Evolutionary conservation across 2,888 invertebrate genomes (phyloP).

Genomic region (Palloptera scutellata): DNA sequence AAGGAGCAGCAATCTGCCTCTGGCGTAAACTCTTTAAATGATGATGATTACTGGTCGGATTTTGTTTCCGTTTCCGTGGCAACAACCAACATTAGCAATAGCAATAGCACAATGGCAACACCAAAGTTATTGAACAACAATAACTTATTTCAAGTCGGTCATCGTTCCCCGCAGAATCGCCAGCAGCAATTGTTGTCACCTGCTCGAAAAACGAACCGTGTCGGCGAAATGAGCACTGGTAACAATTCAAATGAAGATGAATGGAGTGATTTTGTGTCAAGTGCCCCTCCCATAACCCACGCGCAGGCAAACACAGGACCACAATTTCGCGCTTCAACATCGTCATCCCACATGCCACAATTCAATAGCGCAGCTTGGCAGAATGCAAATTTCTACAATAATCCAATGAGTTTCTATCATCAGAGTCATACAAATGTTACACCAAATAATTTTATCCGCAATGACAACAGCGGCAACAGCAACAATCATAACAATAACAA

Average conservation of each 20-base stretch:
- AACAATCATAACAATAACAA: constrained; percentile 35
- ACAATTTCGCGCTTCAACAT: constrained; percentile 21
- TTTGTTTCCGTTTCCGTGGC: constrained; percentile 64
- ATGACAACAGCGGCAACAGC: constrained; percentile 36
- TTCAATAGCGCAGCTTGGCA: constrained; percentile 63
- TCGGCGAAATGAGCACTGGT: constrained; percentile 8
- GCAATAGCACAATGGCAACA: constrained; percentile 35
- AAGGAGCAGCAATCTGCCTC: constrained; percentile 37
- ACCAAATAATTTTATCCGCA: constrained; percentile 39
- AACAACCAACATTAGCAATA: constrained; percentile 34
- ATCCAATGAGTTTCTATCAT: constrained; percentile 58
- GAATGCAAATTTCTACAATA: constrained; percentile 60
- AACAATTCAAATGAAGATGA: constrained; percentile 63
- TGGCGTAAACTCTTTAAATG: constrained; percentile 32
- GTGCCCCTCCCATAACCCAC: constrained; percentile 57
- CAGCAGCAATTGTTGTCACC: constrained; percentile 30
- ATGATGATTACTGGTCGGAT: constrained; percentile 69
- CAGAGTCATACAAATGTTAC: constrained; percentile 52
- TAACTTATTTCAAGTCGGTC: background rate
- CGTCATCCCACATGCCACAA: constrained; percentile 53
- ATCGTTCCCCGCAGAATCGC: constrained; percentile 31
- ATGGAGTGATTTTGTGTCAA: constrained; percentile 69
- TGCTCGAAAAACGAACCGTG: constrained; percentile 19
- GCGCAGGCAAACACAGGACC: constrained; percentile 25
- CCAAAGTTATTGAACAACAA: constrained; percentile 27